A percentile compares a stretch with the other conserved stretches of the same genome.
Evolutionary conservation across 2,113 vertebrate species (phyloP).

Genomic region (Gavia stellata): DNA sequence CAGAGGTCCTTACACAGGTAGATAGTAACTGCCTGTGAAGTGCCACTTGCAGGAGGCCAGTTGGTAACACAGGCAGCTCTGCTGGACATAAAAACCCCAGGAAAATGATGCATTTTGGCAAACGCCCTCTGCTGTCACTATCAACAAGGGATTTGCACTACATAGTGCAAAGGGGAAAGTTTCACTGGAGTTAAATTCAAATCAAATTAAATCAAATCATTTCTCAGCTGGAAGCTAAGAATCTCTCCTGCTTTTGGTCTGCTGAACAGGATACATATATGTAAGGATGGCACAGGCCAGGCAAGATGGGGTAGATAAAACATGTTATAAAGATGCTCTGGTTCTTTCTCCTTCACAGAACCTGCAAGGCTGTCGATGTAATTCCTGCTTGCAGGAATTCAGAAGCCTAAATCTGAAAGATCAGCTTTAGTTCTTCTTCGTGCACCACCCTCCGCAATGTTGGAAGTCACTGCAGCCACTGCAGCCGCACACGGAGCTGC

Average conservation of each 20-base stretch:
- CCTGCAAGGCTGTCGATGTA: background rate
- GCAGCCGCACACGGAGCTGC: background rate
- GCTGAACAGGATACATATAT: background rate
- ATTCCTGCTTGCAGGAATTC: background rate
- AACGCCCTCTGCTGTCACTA: background rate
- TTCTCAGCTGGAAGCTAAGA: background rate
- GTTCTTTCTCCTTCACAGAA: background rate
- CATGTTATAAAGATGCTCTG: background rate
- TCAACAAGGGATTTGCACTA: background rate
- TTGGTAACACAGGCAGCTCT: background rate
- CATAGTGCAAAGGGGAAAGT: background rate
- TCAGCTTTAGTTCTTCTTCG: background rate
- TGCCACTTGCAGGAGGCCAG: background rate
- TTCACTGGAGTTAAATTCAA: background rate
- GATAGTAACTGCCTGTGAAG: background rate
- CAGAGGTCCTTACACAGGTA: background rate
- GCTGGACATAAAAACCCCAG: background rate
- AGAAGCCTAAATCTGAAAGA: background rate
- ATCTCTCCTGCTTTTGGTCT: background rate
- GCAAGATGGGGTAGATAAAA: background rate
- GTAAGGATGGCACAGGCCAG: accelerated
- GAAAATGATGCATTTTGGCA: accelerated
- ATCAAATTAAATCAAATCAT: background rate
- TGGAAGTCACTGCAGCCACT: background rate
- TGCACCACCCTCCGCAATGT: background rate